Evolutionary conservation across 2,113 vertebrate genomes (phyloP), one percentile per base, ranked within the genome.

Genomic region (Glaucomys volans): DNA sequence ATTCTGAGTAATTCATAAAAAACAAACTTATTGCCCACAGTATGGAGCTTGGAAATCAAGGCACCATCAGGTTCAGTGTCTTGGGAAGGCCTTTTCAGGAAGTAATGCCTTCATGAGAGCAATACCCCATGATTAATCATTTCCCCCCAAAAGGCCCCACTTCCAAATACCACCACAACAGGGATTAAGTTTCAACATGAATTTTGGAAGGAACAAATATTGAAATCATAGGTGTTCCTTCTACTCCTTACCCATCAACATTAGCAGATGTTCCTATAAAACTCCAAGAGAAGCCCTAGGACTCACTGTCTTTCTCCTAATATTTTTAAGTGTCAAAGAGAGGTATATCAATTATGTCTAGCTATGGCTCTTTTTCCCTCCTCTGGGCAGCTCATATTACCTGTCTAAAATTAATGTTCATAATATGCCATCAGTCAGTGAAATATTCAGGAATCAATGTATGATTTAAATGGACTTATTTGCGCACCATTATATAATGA

Each of bases 391-490:
- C n/a, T n/a, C 7, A 72, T 64, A 54, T 52, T 40, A 16, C 37
- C 18, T 89, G 79, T 87, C 62, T 64, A 66, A 89, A 95, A 88
- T 40, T 79, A 72, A n/a, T 37, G 14, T 54, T 93, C 9, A 35
- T 28, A 72, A 72, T 40, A 35, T 76, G 16, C 37, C 62, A 89
- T 37, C 72, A 47, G 12, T 57, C 47, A 71, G 12, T 57, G 1
- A 85, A 71, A 82, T 90, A 71, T 82, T 92, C 71, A 82, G 35
- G 42, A 81, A 50, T n/a, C 5, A 57, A 14, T n/a, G 40, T 1
- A 40, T 32, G 7, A 72, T 90, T 96, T 66, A 62, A 95, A 24
- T 57, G 8, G 13, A 66, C 47, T 50, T 72, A 67, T 26, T 90
- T 83, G 42, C 80, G 59, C 40, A 2, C 11, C 71, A 35, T 57